Evolutionary conservation across 2,888 invertebrate species (phyloP).

Genomic region (Choreutis nemorana): DNA sequence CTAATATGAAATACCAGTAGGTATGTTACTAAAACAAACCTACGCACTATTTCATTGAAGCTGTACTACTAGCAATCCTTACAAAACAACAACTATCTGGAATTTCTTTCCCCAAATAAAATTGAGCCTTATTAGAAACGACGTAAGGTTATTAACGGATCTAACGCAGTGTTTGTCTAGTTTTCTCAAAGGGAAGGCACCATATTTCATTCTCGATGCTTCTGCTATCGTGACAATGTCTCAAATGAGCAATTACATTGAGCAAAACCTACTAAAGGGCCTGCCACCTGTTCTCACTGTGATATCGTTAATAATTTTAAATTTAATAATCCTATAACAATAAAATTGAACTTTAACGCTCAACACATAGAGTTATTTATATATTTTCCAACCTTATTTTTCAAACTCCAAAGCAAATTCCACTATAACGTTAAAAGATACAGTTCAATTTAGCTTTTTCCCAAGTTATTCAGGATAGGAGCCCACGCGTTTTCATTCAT

Average conservation of each 20-base stretch:
- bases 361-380: conserved; percentile 11
- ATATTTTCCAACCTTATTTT: conserved; percentile 9
- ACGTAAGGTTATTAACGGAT: too few relatives aligned
- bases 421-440: conserved; percentile 14
- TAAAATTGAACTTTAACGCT: conserved; percentile 16
- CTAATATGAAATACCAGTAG: too few relatives aligned
- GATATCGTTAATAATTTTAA: conserved; percentile 44
- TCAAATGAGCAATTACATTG: conserved; percentile 49
- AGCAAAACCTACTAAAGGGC: conserved; percentile 42
- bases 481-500: conserved; percentile 58
- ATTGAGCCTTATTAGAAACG: too few relatives aligned
- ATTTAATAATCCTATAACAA: conserved; percentile 13
- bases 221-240: conserved; percentile 36
- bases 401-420: conserved; percentile 13
- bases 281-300: conserved; percentile 50
- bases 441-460: conserved; percentile 14
- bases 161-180: too few relatives aligned
- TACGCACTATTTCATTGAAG: too few relatives aligned
- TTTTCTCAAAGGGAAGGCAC: conserved; percentile 9
- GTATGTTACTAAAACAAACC: too few relatives aligned
- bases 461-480: conserved; percentile 48
- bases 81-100: too few relatives aligned
- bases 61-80: too few relatives aligned
- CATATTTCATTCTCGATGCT: conserved; percentile 35
- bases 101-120: too few relatives aligned